These are phyloP conservation scores for Tuberolachnus salignus DNA, from an alignment of 2,888 invertebrate species.

Conservation along the genomic window DNA sequence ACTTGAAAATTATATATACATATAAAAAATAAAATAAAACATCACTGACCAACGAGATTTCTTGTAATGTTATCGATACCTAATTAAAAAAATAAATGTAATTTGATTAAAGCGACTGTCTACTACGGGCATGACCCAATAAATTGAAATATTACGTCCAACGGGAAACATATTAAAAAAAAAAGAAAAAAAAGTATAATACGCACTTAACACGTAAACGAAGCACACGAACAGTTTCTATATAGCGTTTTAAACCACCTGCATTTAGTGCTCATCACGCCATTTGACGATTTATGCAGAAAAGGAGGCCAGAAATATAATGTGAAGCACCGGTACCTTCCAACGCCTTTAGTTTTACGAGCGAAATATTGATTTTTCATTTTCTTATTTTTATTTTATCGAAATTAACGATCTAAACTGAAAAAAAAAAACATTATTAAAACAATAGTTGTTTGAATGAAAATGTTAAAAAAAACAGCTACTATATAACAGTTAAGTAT, in stretches of 20 bases:
- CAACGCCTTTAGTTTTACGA: slow-evolving; percentile 16
- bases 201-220: slow-evolving; percentile 38
- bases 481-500: too few species aligned
- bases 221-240: slow-evolving; percentile 30
- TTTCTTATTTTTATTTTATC: not conserved
- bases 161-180: slow-evolving; percentile 19
- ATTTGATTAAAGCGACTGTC: slow-evolving; percentile 30
- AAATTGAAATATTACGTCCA: slow-evolving; percentile 50
- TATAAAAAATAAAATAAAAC: too few species aligned
- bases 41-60: not conserved
- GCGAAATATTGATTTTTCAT: slow-evolving; percentile 19
- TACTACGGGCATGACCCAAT: slow-evolving; percentile 37
- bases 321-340: not conserved
- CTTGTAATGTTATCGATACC: slow-evolving; percentile 19
- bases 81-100: slow-evolving; percentile 37
- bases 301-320: slow-evolving; percentile 18
- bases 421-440: not conserved
- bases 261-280: slow-evolving; percentile 24
- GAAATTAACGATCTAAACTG: not conserved
- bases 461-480: too few species aligned
- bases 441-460: not conserved
- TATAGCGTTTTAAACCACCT: slow-evolving; percentile 24
- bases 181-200: slow-evolving; percentile 39
- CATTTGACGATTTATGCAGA: slow-evolving; percentile 47
- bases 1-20: too few species aligned